These are phyloP conservation scores for Perca fluviatilis DNA, from an alignment of 2,113 vertebrate genomes.

Conservation along the genomic window DNA sequence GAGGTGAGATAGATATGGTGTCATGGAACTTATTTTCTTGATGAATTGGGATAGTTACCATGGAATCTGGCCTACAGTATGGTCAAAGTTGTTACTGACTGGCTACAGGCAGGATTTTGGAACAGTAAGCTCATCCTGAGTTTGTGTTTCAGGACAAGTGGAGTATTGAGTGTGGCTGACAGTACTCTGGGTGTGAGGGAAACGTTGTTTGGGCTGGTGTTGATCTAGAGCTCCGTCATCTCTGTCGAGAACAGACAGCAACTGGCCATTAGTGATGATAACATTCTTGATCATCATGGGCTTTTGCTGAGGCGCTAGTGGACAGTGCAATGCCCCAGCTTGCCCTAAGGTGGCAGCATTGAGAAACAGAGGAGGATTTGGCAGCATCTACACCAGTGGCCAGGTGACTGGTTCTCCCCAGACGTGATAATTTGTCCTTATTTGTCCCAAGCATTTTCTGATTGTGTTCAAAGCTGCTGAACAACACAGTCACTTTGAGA, in stretches of 20 bases:
- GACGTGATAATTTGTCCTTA: conserved; percentile 48
- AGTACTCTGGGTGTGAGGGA: conserved; percentile 37
- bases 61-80: conserved; percentile 21
- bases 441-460: conserved; percentile 46
- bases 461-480: conserved; percentile 63
- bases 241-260: conserved; percentile 56
- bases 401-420: conserved; percentile 63
- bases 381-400: conserved; percentile 70
- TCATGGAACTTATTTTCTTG: conserved; percentile 40
- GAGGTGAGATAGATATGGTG: conserved; percentile 54
- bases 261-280: conserved; percentile 61
- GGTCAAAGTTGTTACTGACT: conserved; percentile 38
- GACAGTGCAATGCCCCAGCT: conserved; percentile 74
- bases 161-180: conserved; percentile 28
- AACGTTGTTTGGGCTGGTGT: conserved; percentile 65
- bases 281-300: conserved; percentile 69
- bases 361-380: conserved; percentile 66
- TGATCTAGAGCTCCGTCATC: conserved; percentile 49
- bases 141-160: conserved; percentile 45
- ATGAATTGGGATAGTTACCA: conserved; percentile 35
- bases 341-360: conserved; percentile 74
- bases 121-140: conserved; percentile 43
- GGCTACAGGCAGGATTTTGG: conserved; percentile 34
- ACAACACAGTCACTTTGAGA: conserved; percentile 52
- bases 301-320: conserved; percentile 60